Evolutionary conservation across 2,113 vertebrate species (phyloP).

Genomic region (Himantopus leucocephalus): DNA sequence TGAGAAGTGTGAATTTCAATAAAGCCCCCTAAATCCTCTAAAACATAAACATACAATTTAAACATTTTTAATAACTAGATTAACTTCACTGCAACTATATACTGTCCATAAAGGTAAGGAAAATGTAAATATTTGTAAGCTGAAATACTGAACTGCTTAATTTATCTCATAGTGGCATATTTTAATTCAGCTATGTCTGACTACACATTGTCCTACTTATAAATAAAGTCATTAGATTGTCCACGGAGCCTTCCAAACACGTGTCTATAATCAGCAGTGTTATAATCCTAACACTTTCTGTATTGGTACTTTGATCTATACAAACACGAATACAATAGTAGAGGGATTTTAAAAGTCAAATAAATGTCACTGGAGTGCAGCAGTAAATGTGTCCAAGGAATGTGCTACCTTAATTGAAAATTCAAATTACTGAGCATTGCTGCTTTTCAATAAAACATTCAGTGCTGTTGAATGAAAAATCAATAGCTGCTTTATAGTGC

Average conservation of each 20-base stretch:
- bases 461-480: constrained; percentile 68
- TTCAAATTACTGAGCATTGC: constrained; percentile 60
- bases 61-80: background rate
- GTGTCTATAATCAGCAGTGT: constrained; percentile 25
- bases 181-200: background rate
- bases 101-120: background rate
- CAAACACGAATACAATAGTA: constrained; percentile 46
- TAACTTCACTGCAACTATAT: background rate
- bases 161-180: background rate
- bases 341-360: constrained; percentile 65
- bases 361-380: constrained; percentile 59
- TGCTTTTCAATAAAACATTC: constrained; percentile 61
- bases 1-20: background rate
- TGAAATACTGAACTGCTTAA: background rate
- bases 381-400: constrained; percentile 59
- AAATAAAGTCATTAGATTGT: constrained; percentile 37
- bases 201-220: background rate
- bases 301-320: constrained; percentile 53
- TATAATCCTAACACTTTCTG: constrained; percentile 36
- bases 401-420: constrained; percentile 66
- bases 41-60: background rate
- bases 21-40: background rate
- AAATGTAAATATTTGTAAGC: background rate
- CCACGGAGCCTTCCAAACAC: constrained; percentile 12
- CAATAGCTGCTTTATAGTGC: constrained; percentile 65